These are phyloP conservation scores for Elegia similella DNA, from an alignment of 2,888 invertebrate genomes.

Conservation along the genomic window DNA sequence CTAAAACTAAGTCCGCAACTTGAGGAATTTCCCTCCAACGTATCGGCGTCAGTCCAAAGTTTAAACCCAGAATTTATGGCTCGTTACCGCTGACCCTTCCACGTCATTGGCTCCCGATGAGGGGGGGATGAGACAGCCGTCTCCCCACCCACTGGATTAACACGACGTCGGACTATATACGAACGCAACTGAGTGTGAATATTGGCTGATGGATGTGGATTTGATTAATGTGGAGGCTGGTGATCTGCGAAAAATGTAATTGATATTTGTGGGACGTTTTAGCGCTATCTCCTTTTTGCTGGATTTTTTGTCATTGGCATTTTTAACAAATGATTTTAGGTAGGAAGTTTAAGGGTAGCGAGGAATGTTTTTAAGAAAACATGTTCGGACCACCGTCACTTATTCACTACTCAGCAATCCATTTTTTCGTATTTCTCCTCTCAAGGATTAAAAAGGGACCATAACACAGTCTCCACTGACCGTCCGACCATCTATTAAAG, in stretches of 20 bases:
- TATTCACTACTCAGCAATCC: no score
- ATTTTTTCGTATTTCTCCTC: no score
- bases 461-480: no score
- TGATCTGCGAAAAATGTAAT: background rate
- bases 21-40: constrained; percentile 2
- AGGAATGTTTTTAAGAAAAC: no score
- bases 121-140: background rate
- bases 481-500: no score
- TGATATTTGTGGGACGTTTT: background rate
- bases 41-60: constrained; percentile 15
- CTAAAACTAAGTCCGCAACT: constrained; percentile 7
- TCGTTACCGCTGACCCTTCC: constrained; percentile 60
- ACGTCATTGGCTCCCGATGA: constrained; percentile 48
- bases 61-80: constrained; percentile 29
- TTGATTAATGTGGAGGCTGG: constrained; percentile 4
- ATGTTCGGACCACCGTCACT: no score
- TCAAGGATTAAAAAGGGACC: no score
- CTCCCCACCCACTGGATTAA: constrained; percentile 3
- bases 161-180: background rate
- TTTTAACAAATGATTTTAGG: no score
- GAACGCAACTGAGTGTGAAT: constrained; percentile 14
- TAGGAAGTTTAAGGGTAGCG: no score
- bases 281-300: background rate
- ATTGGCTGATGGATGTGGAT: constrained; percentile 11
- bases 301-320: background rate